These are phyloP conservation scores for Dysdera silvatica DNA, from an alignment of 1,140 invertebrate genomes.

Conservation along the genomic window DNA sequence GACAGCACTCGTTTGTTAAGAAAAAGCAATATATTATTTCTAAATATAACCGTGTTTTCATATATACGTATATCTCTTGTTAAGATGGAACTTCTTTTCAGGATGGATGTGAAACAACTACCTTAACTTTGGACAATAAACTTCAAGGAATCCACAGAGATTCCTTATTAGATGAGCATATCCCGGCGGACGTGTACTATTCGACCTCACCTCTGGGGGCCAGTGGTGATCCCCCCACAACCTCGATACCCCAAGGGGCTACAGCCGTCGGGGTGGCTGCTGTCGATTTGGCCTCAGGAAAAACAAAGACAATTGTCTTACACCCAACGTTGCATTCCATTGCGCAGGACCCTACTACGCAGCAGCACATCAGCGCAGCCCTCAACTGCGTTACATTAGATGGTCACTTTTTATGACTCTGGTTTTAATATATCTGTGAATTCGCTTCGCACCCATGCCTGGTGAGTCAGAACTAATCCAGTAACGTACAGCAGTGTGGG, in stretches of 20 bases:
- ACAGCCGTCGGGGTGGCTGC: slow-evolving; percentile 23
- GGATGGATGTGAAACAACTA: slow-evolving; percentile 4
- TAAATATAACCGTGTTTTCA: too few relatives aligned
- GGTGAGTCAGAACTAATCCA: too few relatives aligned
- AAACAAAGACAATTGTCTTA: slow-evolving; percentile 23
- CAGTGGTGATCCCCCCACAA: slow-evolving; percentile 15
- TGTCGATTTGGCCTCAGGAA: slow-evolving; percentile 18
- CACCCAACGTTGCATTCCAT: too few relatives aligned
- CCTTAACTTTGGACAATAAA: background rate
- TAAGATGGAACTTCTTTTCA: too few relatives aligned
- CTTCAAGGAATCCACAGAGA: slow-evolving; percentile 3
- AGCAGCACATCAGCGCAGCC: slow-evolving; percentile 4
- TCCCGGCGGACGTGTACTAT: slow-evolving; percentile 8
- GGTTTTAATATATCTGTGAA: too few relatives aligned
- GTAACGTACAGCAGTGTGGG: too few relatives aligned
- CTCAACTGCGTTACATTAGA: slow-evolving; percentile 10
- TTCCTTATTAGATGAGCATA: slow-evolving; percentile 13
- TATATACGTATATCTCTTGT: too few relatives aligned
- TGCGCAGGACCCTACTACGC: slow-evolving; percentile 6
- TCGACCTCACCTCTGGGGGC: slow-evolving; percentile 11
- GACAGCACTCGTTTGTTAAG: too few relatives aligned
- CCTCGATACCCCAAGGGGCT: slow-evolving; percentile 21
- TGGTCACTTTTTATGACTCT: slow-evolving; percentile 27
- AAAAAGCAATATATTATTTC: too few relatives aligned
- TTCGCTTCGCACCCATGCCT: too few relatives aligned